Evolutionary conservation across 1,140 invertebrate species (phyloP), one percentile per base, ranked within the genome.

Genomic region (Brachionus asplanchnoidis): DNA sequence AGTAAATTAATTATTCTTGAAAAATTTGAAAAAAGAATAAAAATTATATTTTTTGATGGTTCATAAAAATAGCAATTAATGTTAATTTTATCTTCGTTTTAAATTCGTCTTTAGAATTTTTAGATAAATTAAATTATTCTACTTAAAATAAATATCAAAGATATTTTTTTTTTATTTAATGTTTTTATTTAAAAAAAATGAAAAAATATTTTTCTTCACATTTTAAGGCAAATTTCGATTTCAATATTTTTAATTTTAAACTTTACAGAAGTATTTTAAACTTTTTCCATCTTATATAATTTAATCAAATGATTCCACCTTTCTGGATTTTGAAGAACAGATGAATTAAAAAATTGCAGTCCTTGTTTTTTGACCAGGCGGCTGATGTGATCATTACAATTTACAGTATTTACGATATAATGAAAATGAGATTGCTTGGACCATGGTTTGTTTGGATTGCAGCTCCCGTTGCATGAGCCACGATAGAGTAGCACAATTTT

Each of bases 361-460:
- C 79, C 79, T 40, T 65, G 79, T 82, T 68, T 60, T 65, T 68
- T 82, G 12, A 82, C 79, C n/a, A 82, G 53, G n/a, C 79, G 79
- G 40, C 79, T 82, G 8, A 82, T 44, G 40, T 82, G 79, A 68
- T 82, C 79, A 68, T 68, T 82, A 46, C 79, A 82, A 68, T 82
- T 82, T 9, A 82, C 28, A 4, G 79, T 82, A 23, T 82, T 65
- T 6, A 82, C 32, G 3, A 82, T 82, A 32, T 82, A 82, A 44
- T 82, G 79, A 28, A 82, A 40, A 82, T 82, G 79, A 17, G 26
- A n/a, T 17, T 82, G 32, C n/a, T 82, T 60, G 9, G 79, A 82
- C 79, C 79, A 82, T 23, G 50, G 28, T 46, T 82, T 82, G 12
- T 65, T 82, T 0, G 32, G 32, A 28, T 82, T 65, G 14, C 79